Evolutionary conservation across 2,113 vertebrate species (phyloP), one percentile per base, ranked within the genome.

Genomic region (Notiomystis cincta): DNA sequence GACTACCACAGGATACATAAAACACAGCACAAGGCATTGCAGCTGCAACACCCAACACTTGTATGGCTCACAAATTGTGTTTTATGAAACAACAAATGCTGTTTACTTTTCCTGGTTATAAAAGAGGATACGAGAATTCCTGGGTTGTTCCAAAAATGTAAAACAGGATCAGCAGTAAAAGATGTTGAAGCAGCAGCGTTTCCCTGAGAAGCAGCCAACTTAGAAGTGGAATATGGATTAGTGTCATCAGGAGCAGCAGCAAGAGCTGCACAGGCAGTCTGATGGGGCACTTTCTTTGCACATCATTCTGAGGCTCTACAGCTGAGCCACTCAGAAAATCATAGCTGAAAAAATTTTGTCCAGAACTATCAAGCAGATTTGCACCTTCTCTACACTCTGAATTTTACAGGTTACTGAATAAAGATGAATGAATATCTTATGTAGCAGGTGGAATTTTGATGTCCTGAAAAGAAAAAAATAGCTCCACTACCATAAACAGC

Each of bases 201-300:
- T 97, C 86, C 82, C 93, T 95, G 96, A 97, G 94, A 97, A 96
- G 95, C 96, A 96, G 97, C 95, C 97, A 97, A 97, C 91, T 97
- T 92, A 97, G 95, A 94, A 97, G 96, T 96, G 95, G 96, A 93
- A 97, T 97, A 94, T 97, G 97, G 97, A 97, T 97, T 97, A 97
- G 89, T 97, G 96, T 97, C 97, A 97, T 78, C 94, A 92, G 94
- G 64, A 97, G 93, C 94, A 93, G 96, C 90, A 93, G 93, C 93
- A 94, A 93, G 92, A 96, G 93, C 95, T 62, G 90, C 87, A 95
- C 77, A 96, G 86, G 81, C 94, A 95, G 96, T 22, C 90, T 86
- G 92, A 94, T 86, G 95, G 96, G 82, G 92, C 91, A 94, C 89
- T 96, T 92, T 8, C 82, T 67, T 94, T 0, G 0, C 84, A 91